These are phyloP conservation scores for Hesperophylax magnus DNA, from an alignment of 1,140 invertebrate species.

Conservation along the genomic window DNA sequence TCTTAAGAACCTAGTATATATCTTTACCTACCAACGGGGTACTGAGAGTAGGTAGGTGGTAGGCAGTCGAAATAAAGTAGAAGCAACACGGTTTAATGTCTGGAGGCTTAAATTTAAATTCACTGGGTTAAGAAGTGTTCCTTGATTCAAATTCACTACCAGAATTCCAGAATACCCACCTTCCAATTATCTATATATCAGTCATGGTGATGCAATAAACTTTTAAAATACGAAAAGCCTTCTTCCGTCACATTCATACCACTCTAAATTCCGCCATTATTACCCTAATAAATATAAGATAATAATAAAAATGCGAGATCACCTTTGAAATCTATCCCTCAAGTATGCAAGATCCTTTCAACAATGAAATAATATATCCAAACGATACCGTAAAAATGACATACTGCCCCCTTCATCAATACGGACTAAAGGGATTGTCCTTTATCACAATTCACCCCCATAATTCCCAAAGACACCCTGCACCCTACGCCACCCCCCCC, in stretches of 20 bases:
- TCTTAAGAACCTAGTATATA: too few relatives aligned
- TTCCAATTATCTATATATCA: too few relatives aligned
- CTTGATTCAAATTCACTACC: too few relatives aligned
- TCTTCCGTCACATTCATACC: constrained; percentile 14
- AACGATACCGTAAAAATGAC: constrained; percentile 51
- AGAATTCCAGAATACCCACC: too few relatives aligned
- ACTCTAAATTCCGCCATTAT: constrained; percentile 14
- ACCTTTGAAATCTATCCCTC: constrained; percentile 25
- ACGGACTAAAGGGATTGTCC: constrained; percentile 41
- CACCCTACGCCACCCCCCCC: not conserved
- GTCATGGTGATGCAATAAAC: too few relatives aligned
- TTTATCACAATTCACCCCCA: constrained; percentile 24
- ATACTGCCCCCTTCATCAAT: constrained; percentile 48
- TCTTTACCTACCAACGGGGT: too few relatives aligned
- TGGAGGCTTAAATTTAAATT: too few relatives aligned
- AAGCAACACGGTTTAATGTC: too few relatives aligned
- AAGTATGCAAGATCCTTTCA: constrained; percentile 45
- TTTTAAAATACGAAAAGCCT: not conserved
- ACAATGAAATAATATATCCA: constrained; percentile 49
- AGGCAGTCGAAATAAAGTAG: too few relatives aligned
- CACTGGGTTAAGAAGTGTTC: too few relatives aligned
- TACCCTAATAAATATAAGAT: constrained; percentile 42
- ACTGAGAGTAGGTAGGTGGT: too few relatives aligned
- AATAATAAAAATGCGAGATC: constrained; percentile 37
- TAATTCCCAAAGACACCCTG: constrained; percentile 20